Percentiles rank a stretch among this genome's conserved stretches.
These are phyloP conservation scores for Conopomorpha cramerella DNA, from an alignment of 1,140 invertebrate species.

Conservation along the genomic window DNA sequence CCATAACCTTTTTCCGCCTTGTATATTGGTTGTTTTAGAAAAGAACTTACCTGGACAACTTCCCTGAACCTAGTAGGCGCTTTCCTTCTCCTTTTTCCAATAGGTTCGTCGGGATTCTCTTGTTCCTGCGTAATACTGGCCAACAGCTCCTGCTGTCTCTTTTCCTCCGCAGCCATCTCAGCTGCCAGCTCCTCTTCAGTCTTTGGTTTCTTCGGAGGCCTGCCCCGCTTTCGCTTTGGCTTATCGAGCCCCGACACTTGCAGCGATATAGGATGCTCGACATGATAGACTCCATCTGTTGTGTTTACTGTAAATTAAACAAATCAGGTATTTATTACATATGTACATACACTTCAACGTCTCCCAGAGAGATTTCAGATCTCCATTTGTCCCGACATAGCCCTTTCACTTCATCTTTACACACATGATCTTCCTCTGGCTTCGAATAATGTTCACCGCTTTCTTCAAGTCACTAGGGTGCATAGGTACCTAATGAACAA, in stretches of 20 bases:
- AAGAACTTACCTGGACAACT: constrained; percentile 62
- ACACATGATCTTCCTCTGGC: no score
- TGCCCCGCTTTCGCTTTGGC: constrained; percentile 69
- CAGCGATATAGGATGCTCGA: constrained; percentile 41
- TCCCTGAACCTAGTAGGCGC: constrained; percentile 70
- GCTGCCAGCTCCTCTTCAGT: constrained; percentile 37
- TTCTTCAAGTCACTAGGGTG: no score
- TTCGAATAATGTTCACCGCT: no score
- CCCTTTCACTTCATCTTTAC: no score
- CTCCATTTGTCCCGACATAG: no score
- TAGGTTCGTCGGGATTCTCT: constrained; percentile 58
- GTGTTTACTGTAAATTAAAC: constrained; percentile 36
- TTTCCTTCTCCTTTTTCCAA: constrained; percentile 66
- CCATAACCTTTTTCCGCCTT: no score
- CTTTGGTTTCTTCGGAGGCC: constrained; percentile 72
- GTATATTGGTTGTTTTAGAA: not conserved
- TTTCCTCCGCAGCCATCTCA: constrained; percentile 15
- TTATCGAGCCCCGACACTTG: constrained; percentile 67
- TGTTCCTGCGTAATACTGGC: constrained; percentile 25
- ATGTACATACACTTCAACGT: no score
- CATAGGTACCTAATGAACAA: no score
- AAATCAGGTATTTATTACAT: no score
- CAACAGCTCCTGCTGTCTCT: constrained; percentile 21
- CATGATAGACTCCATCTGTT: constrained; percentile 12
- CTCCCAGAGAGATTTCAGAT: no score